phyloP scores from a whole-genome alignment of 2,113 vertebrate species.

The Chaetops frenatus region DNA sequence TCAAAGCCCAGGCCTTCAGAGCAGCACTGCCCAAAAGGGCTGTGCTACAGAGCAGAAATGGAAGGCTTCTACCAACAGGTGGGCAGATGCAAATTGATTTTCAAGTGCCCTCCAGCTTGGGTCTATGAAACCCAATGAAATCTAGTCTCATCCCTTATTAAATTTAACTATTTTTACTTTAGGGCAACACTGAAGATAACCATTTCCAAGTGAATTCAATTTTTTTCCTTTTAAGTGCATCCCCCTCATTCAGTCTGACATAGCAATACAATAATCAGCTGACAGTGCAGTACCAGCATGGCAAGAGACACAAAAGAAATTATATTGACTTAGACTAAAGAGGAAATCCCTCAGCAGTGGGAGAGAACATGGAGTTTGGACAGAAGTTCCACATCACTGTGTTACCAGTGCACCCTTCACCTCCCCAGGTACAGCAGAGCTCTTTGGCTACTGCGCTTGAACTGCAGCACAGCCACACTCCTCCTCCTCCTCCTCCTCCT shows the following conservation, averaged over 20 bases:
- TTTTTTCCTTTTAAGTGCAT: not conserved
- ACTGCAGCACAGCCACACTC: not conserved
- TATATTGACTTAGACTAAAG: not conserved
- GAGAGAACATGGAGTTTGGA: not conserved
- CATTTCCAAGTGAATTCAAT: not conserved
- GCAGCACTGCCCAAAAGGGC: not conserved
- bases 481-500: not conserved
- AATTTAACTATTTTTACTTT: not conserved
- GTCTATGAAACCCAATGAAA: not conserved
- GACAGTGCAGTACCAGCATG: not conserved
- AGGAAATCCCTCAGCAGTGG: not conserved
- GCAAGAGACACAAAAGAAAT: not conserved
- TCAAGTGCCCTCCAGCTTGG: not conserved
- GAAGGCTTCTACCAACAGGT: not conserved
- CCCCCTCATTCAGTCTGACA: not conserved
- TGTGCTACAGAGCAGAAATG: not conserved
- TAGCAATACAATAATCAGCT: not conserved
- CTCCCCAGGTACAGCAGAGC: not conserved
- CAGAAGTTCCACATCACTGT: not conserved
- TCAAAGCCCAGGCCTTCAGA: not conserved
- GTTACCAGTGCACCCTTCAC: not conserved
- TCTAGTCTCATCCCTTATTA: not conserved
- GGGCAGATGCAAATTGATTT: not conserved
- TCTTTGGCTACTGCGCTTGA: not conserved
- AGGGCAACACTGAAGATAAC: not conserved